Evolutionary conservation across 2,888 invertebrate species (phyloP).

Genomic region (Amiota mariae): DNA sequence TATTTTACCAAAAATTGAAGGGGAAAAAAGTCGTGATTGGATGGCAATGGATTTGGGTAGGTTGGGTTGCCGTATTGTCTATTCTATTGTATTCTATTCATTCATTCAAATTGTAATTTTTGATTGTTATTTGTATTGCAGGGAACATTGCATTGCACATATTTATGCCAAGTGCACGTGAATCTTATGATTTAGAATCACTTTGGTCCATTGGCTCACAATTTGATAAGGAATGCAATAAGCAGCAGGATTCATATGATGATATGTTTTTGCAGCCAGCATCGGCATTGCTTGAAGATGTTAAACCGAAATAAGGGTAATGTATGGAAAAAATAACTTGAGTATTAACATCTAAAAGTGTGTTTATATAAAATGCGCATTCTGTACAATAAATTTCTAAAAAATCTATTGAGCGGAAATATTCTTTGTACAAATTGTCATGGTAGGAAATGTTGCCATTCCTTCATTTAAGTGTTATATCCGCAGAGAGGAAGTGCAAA

Average conservation of each 20-base stretch:
- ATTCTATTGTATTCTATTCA: too few species aligned
- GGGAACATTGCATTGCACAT: slow-evolving; percentile 95
- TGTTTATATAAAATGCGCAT: too few species aligned
- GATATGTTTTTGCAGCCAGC: slow-evolving; percentile 75
- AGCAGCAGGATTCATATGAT: slow-evolving; percentile 77
- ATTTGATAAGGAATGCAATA: slow-evolving; percentile 82
- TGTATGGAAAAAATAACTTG: not conserved
- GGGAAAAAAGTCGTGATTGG: slow-evolving; percentile 85
- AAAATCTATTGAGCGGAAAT: too few species aligned
- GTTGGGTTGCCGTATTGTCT: not conserved
- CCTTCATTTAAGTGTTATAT: too few species aligned
- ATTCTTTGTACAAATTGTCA: too few species aligned
- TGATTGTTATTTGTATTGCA: slow-evolving; percentile 67
- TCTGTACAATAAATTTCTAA: too few species aligned
- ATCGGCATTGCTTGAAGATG: slow-evolving; percentile 37
- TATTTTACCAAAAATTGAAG: slow-evolving; percentile 84
- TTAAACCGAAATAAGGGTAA: slow-evolving; percentile 40
- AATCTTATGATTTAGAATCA: slow-evolving; percentile 89
- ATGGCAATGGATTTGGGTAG: slow-evolving; percentile 91
- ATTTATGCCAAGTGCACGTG: slow-evolving; percentile 82
- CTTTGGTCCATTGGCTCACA: slow-evolving; percentile 91
- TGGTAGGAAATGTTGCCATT: too few species aligned
- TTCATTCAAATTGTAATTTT: not conserved
- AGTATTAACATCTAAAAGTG: too few species aligned
- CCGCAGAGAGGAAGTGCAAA: too few species aligned